Percentiles rank a stretch among this genome's conserved stretches.
phyloP scores from a whole-genome alignment of 2,113 vertebrate genomes.

The Paramormyrops kingsleyae region DNA sequence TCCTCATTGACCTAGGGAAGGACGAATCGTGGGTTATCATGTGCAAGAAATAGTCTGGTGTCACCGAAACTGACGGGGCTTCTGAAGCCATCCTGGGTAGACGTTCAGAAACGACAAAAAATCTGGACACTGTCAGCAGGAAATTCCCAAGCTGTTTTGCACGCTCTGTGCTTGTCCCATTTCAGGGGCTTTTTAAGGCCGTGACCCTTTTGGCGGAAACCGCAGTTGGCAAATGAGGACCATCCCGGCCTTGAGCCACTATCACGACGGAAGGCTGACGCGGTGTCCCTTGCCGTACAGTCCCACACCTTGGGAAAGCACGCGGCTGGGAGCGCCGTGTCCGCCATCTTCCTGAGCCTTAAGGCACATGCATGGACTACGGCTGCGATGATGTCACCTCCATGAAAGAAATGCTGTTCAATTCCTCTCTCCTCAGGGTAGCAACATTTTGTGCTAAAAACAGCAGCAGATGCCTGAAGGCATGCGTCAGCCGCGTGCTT shows the following conservation, averaged over 20 bases:
- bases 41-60: neutral
- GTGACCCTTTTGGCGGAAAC: neutral
- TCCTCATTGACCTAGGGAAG: constrained; percentile 48
- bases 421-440: neutral
- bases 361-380: neutral
- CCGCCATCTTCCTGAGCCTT: neutral
- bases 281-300: neutral
- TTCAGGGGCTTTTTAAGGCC: neutral
- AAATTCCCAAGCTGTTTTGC: neutral
- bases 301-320: neutral
- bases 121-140: neutral
- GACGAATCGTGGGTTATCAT: neutral
- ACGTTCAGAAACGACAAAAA: neutral
- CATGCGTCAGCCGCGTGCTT: neutral
- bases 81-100: neutral
- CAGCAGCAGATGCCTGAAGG: neutral
- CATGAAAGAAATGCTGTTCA: neutral
- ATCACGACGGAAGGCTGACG: neutral
- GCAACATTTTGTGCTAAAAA: neutral
- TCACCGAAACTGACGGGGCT: neutral
- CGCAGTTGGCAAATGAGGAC: neutral
- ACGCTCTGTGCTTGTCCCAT: neutral
- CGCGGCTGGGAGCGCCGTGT: neutral
- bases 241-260: neutral
- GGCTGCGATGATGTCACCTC: neutral